Conservation (phyloP, 2,797 vertebrate species). For the Microctenopoma steveboyesi region DNA sequence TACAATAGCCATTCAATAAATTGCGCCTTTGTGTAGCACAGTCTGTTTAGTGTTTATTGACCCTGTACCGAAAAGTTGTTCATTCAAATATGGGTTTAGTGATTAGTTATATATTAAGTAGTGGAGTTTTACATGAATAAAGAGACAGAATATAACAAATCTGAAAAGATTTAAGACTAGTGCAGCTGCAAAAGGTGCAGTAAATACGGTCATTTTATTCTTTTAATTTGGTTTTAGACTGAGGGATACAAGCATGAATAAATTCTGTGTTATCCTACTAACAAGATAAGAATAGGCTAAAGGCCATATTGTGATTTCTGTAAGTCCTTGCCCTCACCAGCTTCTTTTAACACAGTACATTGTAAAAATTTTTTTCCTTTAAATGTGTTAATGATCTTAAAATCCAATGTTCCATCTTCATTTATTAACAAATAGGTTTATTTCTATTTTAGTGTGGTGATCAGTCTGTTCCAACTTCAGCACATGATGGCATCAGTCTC, state of each 20-base stretch:
- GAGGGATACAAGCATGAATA: not conserved
- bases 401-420: not conserved
- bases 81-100: slow-evolving; percentile 1
- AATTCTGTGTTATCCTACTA: not conserved
- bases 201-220: slow-evolving; percentile 8
- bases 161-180: not conserved
- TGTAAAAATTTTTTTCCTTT: not conserved
- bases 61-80: not conserved
- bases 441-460: not conserved
- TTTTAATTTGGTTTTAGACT: not conserved
- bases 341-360: not conserved
- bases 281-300: not conserved
- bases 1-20: slow-evolving; percentile 27
- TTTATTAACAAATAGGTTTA: not conserved
- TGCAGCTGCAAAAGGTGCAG: not conserved
- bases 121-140: not conserved
- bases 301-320: not conserved
- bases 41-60: slow-evolving; percentile 13
- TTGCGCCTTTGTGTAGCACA: slow-evolving; percentile 2
- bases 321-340: too few relatives aligned
- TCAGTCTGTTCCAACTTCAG: too few relatives aligned
- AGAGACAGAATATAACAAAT: not conserved
- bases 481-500: too few relatives aligned
- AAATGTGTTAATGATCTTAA: not conserved
- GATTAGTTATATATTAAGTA: not conserved